A percentile compares a stretch with the other conserved stretches of the same genome.
These are phyloP conservation scores for Accipiter cooperii DNA, from an alignment of 2,113 vertebrate species.

Conservation along the genomic window DNA sequence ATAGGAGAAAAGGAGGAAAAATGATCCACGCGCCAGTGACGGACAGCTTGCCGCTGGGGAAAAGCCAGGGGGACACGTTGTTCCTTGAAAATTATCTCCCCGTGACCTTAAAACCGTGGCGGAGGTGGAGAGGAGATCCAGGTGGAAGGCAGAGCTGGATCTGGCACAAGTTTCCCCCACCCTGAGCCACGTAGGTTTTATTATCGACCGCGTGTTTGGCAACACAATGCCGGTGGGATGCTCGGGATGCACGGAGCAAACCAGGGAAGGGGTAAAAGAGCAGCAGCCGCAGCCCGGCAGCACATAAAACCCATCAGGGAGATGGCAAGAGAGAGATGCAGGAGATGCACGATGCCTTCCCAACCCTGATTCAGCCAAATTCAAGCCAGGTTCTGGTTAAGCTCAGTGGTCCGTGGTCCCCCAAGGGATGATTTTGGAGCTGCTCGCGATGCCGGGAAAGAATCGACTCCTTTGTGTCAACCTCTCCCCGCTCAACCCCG, in stretches of 20 bases:
- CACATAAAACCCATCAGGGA: neutral
- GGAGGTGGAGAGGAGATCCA: neutral
- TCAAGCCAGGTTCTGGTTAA: neutral
- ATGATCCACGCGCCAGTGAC: neutral
- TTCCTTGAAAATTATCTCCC: neutral
- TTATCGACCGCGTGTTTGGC: accelerated
- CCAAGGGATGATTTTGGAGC: neutral
- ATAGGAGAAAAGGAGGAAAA: neutral
- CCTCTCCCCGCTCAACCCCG: neutral
- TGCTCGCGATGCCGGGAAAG: neutral
- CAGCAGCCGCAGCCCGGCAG: neutral
- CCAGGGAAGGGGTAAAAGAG: neutral
- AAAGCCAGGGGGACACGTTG: neutral
- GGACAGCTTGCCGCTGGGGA: neutral
- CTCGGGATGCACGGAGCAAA: neutral
- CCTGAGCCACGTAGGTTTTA: neutral
- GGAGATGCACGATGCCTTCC: neutral
- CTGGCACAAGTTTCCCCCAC: neutral
- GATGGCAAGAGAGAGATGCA: neutral
- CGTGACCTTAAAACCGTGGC: neutral
- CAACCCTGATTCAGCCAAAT: neutral
- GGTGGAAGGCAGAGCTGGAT: neutral
- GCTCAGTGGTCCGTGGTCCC: accelerated
- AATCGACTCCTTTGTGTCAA: conserved; percentile 24
- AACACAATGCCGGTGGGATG: neutral